Evolutionary conservation across 2,797 vertebrate species (phyloP).

Genomic region (Typhlichthys eigenmanni): DNA sequence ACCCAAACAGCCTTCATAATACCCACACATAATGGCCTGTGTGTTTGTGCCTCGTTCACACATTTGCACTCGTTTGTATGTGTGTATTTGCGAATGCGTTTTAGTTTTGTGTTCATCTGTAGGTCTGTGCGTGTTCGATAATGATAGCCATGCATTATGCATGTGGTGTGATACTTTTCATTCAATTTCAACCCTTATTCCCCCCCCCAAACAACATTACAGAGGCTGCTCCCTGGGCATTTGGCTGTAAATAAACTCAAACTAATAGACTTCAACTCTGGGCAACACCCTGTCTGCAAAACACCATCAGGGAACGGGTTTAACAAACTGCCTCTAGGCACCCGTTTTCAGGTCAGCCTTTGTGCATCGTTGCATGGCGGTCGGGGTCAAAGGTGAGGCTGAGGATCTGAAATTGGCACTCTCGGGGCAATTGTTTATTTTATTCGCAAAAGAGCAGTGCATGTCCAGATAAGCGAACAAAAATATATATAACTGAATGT

Average conservation of each 20-base stretch:
- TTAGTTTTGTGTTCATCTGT: conserved; percentile 54
- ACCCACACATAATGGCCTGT: conserved; percentile 61
- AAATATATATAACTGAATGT: conserved; percentile 32
- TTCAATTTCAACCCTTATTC: conserved; percentile 73
- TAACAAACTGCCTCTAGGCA: conserved; percentile 64
- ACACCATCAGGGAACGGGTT: conserved; percentile 57
- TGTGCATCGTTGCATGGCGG: conserved; percentile 34
- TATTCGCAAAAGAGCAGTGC: neutral
- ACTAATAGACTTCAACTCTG: conserved; percentile 77
- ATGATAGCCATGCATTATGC: conserved; percentile 77
- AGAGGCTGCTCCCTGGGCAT: conserved; percentile 70
- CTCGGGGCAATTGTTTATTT: conserved; percentile 14
- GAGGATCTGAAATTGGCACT: conserved; percentile 46
- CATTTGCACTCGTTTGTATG: conserved; percentile 42
- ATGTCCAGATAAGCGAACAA: conserved; percentile 25
- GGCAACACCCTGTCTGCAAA: conserved; percentile 67
- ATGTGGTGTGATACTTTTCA: conserved; percentile 72
- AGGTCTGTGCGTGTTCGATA: conserved; percentile 67
- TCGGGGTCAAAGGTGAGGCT: conserved; percentile 31
- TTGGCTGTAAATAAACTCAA: conserved; percentile 78
- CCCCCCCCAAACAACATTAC: conserved; percentile 71
- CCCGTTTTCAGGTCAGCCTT: conserved; percentile 62
- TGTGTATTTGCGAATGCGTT: conserved; percentile 49
- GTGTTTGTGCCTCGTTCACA: conserved; percentile 18
- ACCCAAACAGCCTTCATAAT: conserved; percentile 61